Base-by-base conservation (phyloP, 2,888 invertebrate genomes). In the Anticlea derivata region DNA sequence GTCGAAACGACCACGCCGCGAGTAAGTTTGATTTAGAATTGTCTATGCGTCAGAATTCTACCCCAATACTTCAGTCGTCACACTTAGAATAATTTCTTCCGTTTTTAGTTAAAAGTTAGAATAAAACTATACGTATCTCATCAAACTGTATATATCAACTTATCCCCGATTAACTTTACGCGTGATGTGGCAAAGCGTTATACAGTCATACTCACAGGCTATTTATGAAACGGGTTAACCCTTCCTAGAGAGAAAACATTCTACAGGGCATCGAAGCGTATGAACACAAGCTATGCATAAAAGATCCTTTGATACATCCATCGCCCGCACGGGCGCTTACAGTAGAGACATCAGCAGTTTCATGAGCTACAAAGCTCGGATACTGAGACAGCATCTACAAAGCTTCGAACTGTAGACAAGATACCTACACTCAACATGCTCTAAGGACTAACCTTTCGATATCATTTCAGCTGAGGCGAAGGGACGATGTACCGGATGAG, bases 401-500 rank as follows among this genome's bases (percentile, higher is more conserved):
- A 35, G 7, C 11, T 17, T 3, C 17, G 17, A 17, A 4, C 2
- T 17, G 4, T 3, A 17, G 17, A 17, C 4, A 17, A 4, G 4
- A 17, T n/a, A n/a, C n/a, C n/a, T n/a, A n/a, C n/a, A n/a, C n/a
- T n/a, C n/a, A n/a, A n/a, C n/a, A n/a, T n/a, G n/a, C 45, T 51
- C 45, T 51, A 1, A 33, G 33, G 8, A 17, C 29, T 37, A 49
- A 37, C 43, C 39, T 44, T 29, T 26, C 30, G 30, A 26, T 35
- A 53, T 35, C 63, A 39, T 75, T 78, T 20, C 60, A 87, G 86
- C 52, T 69, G 30, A 79, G 78, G 57, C 76, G 78, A 50, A 74
- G 70, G 50, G 78, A 80, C 45, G 76, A 76, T 10, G 72, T 73
- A 30, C 40, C 65, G 58, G 80, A 81, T 60, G 63, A 62, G 23